Evolutionary conservation across 2,888 invertebrate genomes (phyloP), one percentile per base, ranked within the genome.

Genomic region (Drosophila lacicola): DNA sequence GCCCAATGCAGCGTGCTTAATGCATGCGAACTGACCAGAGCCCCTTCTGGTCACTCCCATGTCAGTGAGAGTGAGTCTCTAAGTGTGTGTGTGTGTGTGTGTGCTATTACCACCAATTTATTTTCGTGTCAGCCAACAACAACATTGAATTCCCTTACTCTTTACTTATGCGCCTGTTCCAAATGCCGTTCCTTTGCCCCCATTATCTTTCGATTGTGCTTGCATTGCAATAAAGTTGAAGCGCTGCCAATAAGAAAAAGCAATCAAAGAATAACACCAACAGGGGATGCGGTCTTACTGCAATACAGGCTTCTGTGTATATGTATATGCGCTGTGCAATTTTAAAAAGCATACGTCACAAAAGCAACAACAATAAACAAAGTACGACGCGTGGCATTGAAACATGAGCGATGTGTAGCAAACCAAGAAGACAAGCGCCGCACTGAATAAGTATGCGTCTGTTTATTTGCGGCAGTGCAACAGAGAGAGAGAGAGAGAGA

Each of bases 171-270:
- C 45, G 45, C 34, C 54, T 37, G 44, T 54, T 54, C 29, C 39
- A 67, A 63, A 44, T 56, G 63, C 19, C 37, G 37, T 47, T 56
- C 37, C 42, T 53, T 61, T 44, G 47, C 45, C n/a, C 17, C 45
- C 11, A 10, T 8, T 11, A 37, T 51, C 36, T 13, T 56, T 36
- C 45, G n/a, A 50, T 56, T n/a, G 25, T 49, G 36, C 42, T 58
- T 67, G 54, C 53, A 45, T 60, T 60, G 70, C 70, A 62, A 42
- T 50, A 65, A 70, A 67, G 44, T 74, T 79, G 78, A 80, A 70
- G 68, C 66, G 58, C 58, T 80, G 82, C 80, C 80, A 82, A 80
- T 74, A 64, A 70, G 47, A 47, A 55, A 53, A 63, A 58, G 58
- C 47, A 73, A 54, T 64, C 54, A 45, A 64, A 54, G 49, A 39